Percentiles rank a stretch among this genome's conserved stretches.
Evolutionary conservation across 2,113 vertebrate species (phyloP).

Genomic region (Lates calcarifer): DNA sequence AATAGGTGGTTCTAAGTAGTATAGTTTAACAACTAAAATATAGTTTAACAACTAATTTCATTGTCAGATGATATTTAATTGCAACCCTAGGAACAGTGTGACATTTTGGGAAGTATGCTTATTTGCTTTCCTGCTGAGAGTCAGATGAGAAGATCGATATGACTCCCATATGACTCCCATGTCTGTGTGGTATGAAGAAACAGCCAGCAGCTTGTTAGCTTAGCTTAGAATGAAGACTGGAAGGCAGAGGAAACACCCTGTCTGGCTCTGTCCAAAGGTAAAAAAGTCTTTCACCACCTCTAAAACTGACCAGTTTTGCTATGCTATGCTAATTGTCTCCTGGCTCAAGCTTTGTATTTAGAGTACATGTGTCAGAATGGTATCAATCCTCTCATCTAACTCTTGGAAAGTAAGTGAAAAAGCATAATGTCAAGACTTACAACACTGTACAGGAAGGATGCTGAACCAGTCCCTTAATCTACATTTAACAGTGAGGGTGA

Average conservation of each 20-base stretch:
- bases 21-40: slow-evolving; percentile 2
- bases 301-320: too few relatives aligned
- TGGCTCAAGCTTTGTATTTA: not conserved
- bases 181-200: not conserved
- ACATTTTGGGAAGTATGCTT: not conserved
- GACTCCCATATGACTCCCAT: not conserved
- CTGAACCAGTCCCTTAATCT: not conserved
- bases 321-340: too few relatives aligned
- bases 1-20: not conserved
- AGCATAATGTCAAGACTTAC: not conserved
- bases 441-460: not conserved
- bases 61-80: not conserved
- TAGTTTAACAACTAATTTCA: not conserved
- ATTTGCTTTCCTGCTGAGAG: not conserved
- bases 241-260: too few relatives aligned
- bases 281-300: too few relatives aligned
- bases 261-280: too few relatives aligned
- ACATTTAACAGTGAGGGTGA: not conserved
- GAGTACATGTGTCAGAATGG: too few relatives aligned
- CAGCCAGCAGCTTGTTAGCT: not conserved
- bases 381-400: not conserved
- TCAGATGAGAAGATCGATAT: not conserved
- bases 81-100: not conserved
- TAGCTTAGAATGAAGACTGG: not conserved
- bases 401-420: not conserved